Percentiles rank a stretch among this genome's conserved stretches.
Evolutionary conservation across 2,113 vertebrate genomes (phyloP).

Genomic region (Rattus norvegicus): GRCr8 NC_086024.1:77172501-77173000

Average conservation of each 20-base stretch:
- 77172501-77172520: conserved; percentile 58
- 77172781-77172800: conserved; percentile 32
- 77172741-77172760: conserved; percentile 29
- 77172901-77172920: conserved; percentile 48
- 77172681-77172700: conserved; percentile 50
- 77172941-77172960: conserved; percentile 55
- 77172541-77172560: background rate
- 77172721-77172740: conserved; percentile 68
- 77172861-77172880: conserved; percentile 18
- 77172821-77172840: background rate
- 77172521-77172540: conserved; percentile 50
- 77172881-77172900: conserved; percentile 40
- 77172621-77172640: conserved; percentile 43
- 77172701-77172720: conserved; percentile 58
- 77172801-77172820: background rate
- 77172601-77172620: conserved; percentile 43
- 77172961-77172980: conserved; percentile 62
- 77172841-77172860: conserved; percentile 30
- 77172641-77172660: conserved; percentile 48
- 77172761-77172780: conserved; percentile 43
- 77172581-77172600: conserved; percentile 53
- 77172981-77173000: conserved; percentile 48
- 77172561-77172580: conserved; percentile 37
- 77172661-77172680: conserved; percentile 4
- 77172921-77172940: conserved; percentile 62